Conservation (phyloP, 2,888 invertebrate genomes). For the Cheilosia vernalis region DNA sequence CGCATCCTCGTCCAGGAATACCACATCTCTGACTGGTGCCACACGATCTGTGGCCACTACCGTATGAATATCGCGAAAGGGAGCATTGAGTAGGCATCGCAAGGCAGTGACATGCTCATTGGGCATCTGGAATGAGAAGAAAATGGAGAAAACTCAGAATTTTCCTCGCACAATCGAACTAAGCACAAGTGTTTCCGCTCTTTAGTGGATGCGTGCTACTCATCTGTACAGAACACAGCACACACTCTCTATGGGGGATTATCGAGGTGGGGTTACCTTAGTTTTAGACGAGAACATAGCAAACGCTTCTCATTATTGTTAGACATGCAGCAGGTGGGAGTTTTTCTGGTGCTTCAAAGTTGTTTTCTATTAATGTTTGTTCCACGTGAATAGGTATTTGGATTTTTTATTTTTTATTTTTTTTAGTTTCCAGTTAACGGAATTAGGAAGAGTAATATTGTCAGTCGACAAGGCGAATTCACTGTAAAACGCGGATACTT, state of each 20-base stretch:
- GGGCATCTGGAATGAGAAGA: constrained; percentile 79
- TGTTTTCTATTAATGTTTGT: neutral
- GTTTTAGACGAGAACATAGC: constrained; percentile 51
- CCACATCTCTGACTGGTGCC: constrained; percentile 81
- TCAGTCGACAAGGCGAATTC: constrained; percentile 2
- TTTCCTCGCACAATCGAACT: constrained; percentile 33
- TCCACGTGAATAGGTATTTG: constrained; percentile 10
- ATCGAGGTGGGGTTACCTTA: constrained; percentile 50
- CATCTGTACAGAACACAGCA: neutral
- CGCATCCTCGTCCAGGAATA: constrained; percentile 80
- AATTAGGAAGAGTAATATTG: neutral
- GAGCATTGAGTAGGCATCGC: constrained; percentile 80
- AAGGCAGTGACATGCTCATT: constrained; percentile 78
- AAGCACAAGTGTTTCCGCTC: constrained; percentile 11
- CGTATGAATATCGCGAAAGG: constrained; percentile 81
- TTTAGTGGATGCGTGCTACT: constrained; percentile 32
- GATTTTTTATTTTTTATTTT: neutral
- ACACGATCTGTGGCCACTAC: constrained; percentile 78
- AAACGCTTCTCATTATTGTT: constrained; percentile 56
- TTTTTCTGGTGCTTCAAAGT: constrained; percentile 28
- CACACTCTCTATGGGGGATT: constrained; percentile 16
- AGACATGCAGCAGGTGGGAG: constrained; percentile 49
- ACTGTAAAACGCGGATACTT: neutral
- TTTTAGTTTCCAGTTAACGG: constrained; percentile 5
- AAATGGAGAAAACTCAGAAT: constrained; percentile 61